Evolutionary conservation across 2,113 vertebrate species (phyloP).

Genomic region (Vulpes vulpes): DNA sequence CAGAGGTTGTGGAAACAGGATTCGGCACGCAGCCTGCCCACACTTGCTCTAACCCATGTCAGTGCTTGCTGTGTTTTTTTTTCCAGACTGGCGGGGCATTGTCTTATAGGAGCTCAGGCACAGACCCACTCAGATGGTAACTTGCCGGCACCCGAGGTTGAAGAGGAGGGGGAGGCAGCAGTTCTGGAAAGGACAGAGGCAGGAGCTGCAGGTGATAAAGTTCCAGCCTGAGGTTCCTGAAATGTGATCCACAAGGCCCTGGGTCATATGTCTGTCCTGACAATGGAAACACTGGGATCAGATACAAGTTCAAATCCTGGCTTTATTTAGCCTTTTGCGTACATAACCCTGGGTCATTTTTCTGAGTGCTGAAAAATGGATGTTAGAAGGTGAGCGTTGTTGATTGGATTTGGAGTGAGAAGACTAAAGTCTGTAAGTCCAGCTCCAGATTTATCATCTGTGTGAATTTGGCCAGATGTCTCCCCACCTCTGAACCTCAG

Average conservation of each 20-base stretch:
- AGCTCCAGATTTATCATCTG: neutral
- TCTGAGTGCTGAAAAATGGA: neutral
- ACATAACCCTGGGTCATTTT: neutral
- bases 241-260: neutral
- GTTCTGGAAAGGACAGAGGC: neutral
- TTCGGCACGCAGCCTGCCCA: neutral
- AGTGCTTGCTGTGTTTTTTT: neutral
- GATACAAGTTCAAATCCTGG: slow-evolving; percentile 3
- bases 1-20: slow-evolving; percentile 58
- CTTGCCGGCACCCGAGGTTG: neutral
- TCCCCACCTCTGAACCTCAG: neutral
- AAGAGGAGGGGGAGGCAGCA: neutral
- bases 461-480: neutral
- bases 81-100: neutral
- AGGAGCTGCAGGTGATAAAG: neutral
- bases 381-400: neutral
- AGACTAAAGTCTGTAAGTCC: neutral
- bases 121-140: neutral
- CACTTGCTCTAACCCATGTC: slow-evolving; percentile 51
- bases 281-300: neutral
- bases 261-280: neutral
- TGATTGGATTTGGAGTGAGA: neutral
- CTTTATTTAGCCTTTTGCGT: neutral
- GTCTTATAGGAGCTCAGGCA: slow-evolving; percentile 35
- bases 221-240: neutral